These are phyloP conservation scores for Sander lucioperca DNA, from an alignment of 2,113 vertebrate species.

Conservation along the genomic window DNA sequence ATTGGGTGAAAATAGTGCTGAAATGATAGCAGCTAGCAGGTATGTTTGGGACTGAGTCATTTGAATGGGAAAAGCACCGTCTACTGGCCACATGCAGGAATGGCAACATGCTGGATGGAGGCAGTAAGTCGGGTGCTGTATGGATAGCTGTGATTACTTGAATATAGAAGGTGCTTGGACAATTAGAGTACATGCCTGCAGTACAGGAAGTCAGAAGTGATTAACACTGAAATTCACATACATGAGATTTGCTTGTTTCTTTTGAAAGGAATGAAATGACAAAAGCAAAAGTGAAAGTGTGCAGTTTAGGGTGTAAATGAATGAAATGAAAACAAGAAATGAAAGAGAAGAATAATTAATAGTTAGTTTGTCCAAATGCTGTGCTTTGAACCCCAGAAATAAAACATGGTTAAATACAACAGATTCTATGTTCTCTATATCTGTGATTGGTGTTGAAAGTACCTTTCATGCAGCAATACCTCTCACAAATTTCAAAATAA, in stretches of 20 bases:
- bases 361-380: neutral
- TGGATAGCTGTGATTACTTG: neutral
- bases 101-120: constrained; percentile 43
- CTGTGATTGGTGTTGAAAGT: neutral
- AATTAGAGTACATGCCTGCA: neutral
- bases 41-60: constrained; percentile 43
- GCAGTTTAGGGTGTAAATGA: neutral
- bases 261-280: neutral
- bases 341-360: neutral
- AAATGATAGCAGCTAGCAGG: constrained; percentile 54
- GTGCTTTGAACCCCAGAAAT: neutral
- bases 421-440: neutral
- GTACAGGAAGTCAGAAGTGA: neutral
- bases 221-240: neutral
- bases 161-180: neutral
- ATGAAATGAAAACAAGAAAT: too few relatives aligned
- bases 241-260: neutral
- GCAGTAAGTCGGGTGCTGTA: neutral
- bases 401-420: neutral
- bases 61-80: constrained; percentile 79
- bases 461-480: neutral
- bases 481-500: neutral
- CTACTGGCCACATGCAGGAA: constrained; percentile 72
- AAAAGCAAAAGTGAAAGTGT: neutral
- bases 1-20: constrained; percentile 57